phyloP scores from a whole-genome alignment of 35 echinoderm and acorn worm genomes.

The Apostichopus parvimensis region DNA sequence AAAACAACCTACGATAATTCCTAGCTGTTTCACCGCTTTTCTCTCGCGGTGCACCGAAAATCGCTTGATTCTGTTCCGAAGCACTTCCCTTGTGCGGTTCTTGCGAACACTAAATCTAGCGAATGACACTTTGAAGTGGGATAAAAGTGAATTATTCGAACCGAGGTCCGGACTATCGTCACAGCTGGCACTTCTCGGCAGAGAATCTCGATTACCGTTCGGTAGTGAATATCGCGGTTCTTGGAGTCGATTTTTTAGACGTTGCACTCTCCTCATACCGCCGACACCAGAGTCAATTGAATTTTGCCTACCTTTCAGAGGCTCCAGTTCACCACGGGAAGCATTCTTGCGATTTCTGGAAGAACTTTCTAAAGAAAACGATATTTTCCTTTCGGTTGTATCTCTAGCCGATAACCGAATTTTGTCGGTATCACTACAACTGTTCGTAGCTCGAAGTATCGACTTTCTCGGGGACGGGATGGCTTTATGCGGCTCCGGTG shows the following conservation, averaged over 20 bases:
- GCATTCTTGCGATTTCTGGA: conserved; percentile 54
- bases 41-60: conserved; percentile 88
- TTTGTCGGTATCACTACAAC: conserved; percentile 35
- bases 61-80: conserved; percentile 63
- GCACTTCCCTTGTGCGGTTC: conserved; percentile 66
- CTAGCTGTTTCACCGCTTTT: conserved; percentile 94
- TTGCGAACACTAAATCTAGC: conserved; percentile 77
- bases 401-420: background rate
- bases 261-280: conserved; percentile 26
- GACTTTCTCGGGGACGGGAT: conserved; percentile 50
- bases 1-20: conserved; percentile 95
- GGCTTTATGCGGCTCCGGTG: conserved; percentile 19
- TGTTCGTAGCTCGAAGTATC: conserved; percentile 46
- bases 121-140: conserved; percentile 67
- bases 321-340: conserved; percentile 65
- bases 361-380: conserved; percentile 69
- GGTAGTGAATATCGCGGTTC: conserved; percentile 41
- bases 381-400: conserved; percentile 55
- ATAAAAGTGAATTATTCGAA: conserved; percentile 34
- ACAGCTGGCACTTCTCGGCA: conserved; percentile 1
- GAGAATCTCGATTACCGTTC: conserved; percentile 12
- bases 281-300: conserved; percentile 49
- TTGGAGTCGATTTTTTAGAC: conserved; percentile 40
- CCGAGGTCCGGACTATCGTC: conserved; percentile 1
- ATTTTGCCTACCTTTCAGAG: conserved; percentile 60